Evolutionary conservation across 2,797 vertebrate species (phyloP).

Genomic region (Coilia nasus): DNA sequence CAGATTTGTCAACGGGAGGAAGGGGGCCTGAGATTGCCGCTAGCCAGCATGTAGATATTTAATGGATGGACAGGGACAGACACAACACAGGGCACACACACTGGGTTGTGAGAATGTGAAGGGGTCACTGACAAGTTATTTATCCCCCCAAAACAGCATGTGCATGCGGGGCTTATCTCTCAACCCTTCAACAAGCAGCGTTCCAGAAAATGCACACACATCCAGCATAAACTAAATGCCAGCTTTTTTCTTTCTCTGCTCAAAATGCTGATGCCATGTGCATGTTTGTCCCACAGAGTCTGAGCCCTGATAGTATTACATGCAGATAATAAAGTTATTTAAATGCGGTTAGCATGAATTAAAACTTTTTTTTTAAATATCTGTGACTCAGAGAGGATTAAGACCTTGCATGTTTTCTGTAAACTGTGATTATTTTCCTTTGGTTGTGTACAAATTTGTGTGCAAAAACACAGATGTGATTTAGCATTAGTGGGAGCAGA

Average conservation of each 20-base stretch:
- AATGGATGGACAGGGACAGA: slow-evolving; percentile 35
- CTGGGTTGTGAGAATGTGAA: neutral
- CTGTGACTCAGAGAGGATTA: too few relatives aligned
- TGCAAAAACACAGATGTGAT: neutral
- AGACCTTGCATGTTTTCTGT: too few relatives aligned
- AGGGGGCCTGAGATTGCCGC: slow-evolving; percentile 14
- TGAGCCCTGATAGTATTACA: neutral
- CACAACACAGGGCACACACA: slow-evolving; percentile 21
- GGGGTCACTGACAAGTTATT: slow-evolving; percentile 3
- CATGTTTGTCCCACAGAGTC: neutral
- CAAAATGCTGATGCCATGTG: neutral
- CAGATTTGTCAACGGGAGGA: slow-evolving; percentile 26
- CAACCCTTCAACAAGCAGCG: neutral
- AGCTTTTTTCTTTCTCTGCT: neutral
- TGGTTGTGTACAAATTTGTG: too few relatives aligned
- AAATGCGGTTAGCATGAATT: too few relatives aligned
- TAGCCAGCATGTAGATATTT: slow-evolving; percentile 35
- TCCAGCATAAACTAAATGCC: neutral
- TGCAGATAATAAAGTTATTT: neutral
- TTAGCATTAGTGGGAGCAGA: neutral
- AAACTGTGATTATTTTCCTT: too few relatives aligned
- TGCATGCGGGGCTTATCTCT: slow-evolving; percentile 26
- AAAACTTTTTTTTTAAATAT: too few relatives aligned
- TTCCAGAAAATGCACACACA: neutral
- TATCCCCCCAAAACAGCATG: neutral